A percentile compares a stretch with the other conserved stretches of the same genome.
Conservation (phyloP, 2,113 vertebrate species). For the Dicentrarchus labrax region DNA sequence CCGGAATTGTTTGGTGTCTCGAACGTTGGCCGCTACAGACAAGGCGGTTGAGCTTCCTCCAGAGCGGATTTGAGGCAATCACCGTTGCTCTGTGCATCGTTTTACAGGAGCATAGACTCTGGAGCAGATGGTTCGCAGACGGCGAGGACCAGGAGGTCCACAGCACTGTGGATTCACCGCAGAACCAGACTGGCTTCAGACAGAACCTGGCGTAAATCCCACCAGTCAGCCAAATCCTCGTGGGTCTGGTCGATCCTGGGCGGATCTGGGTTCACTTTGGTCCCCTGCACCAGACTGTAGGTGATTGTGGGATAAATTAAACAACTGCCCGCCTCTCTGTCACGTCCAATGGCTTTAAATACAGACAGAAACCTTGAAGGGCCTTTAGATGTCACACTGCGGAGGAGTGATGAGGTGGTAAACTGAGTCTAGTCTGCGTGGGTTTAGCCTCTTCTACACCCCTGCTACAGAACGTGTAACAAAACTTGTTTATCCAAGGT, state of each 20-base stretch:
- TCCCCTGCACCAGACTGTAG: conserved; percentile 50
- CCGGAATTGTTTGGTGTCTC: conserved; percentile 66
- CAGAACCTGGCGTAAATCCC: conserved; percentile 67
- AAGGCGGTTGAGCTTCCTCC: conserved; percentile 69
- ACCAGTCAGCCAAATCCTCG: conserved; percentile 63
- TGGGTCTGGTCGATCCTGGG: conserved; percentile 50
- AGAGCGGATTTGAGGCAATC: conserved; percentile 72
- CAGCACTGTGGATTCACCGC: conserved; percentile 61
- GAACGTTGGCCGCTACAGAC: conserved; percentile 42
- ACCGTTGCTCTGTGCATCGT: conserved; percentile 64
- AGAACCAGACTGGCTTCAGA: conserved; percentile 69
- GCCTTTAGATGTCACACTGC: conserved; percentile 49
- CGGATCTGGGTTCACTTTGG: conserved; percentile 61
- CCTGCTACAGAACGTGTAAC: conserved; percentile 15
- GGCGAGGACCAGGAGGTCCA: conserved; percentile 62
- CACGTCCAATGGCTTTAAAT: conserved; percentile 53
- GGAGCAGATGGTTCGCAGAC: conserved; percentile 80
- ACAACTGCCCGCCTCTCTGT: conserved; percentile 58
- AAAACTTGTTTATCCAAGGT: conserved; percentile 44
- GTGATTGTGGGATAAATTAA: conserved; percentile 49
- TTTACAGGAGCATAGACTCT: conserved; percentile 69
- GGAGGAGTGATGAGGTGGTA: conserved; percentile 52
- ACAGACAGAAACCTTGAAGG: conserved; percentile 40
- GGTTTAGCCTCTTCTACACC: conserved; percentile 38
- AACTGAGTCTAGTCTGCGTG: conserved; percentile 21